phyloP scores from a whole-genome alignment of 2,797 vertebrate species.

The Pogonophryne albipinna region DNA sequence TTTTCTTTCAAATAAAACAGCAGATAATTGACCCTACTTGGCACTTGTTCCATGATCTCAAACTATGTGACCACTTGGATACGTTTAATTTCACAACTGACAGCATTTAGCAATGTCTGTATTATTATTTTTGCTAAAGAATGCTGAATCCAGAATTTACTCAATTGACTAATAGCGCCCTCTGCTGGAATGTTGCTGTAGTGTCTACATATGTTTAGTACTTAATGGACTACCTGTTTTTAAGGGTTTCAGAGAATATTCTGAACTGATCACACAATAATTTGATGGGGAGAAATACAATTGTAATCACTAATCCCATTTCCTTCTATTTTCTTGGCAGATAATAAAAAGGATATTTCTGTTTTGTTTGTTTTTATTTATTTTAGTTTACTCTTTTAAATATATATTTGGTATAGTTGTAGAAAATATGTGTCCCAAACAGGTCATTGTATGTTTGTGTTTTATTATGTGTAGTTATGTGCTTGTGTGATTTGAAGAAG shows the following conservation, averaged over 20 bases:
- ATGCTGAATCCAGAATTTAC: not conserved
- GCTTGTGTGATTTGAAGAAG: too few species aligned
- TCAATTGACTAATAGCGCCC: conserved; percentile 22
- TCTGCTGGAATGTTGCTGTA: conserved; percentile 44
- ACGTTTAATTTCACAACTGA: not conserved
- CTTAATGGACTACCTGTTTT: not conserved
- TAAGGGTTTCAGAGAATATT: not conserved
- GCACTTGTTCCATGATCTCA: not conserved
- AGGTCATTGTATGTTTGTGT: not conserved
- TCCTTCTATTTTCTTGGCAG: not conserved
- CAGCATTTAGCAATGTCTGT: not conserved
- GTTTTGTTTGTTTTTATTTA: not conserved
- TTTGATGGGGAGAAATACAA: not conserved
- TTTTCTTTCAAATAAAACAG: not conserved
- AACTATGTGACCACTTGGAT: not conserved
- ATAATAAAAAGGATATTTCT: not conserved
- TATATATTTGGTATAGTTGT: too few species aligned
- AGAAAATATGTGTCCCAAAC: not conserved
- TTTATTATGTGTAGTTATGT: too few species aligned
- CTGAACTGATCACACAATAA: not conserved
- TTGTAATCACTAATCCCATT: not conserved
- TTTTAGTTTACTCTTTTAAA: not conserved
- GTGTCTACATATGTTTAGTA: not conserved
- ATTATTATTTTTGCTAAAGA: not conserved
- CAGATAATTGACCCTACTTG: too few species aligned